These are phyloP conservation scores for Congeria kusceri DNA, from an alignment of 2,888 invertebrate genomes.

Conservation along the genomic window DNA sequence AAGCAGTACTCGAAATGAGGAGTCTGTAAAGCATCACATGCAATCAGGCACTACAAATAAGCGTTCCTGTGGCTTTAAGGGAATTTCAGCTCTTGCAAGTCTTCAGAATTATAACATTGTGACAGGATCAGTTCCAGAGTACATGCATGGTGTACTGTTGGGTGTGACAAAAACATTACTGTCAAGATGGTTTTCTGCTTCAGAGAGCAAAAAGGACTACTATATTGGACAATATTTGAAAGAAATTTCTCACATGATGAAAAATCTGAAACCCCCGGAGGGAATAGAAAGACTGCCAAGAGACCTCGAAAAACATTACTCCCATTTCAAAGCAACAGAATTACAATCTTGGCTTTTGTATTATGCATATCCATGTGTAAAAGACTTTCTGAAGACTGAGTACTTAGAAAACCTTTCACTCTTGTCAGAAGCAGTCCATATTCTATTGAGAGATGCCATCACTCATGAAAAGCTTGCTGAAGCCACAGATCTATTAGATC, in stretches of 20 bases:
- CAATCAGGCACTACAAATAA: conserved; percentile 11
- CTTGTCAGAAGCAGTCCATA: conserved; percentile 23
- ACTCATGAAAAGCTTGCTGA: not conserved
- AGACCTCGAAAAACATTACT: conserved; percentile 19
- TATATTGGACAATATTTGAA: conserved; percentile 28
- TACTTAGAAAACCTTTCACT: conserved; percentile 19
- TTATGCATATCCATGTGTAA: conserved; percentile 33
- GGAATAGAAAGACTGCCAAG: conserved; percentile 28
- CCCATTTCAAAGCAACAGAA: conserved; percentile 20
- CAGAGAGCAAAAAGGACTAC: conserved; percentile 10
- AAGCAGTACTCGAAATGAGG: conserved; percentile 1
- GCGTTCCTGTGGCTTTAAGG: conserved; percentile 34
- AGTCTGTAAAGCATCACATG: conserved; percentile 15
- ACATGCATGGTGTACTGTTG: conserved; percentile 46
- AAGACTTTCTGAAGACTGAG: conserved; percentile 11
- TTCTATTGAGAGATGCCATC: conserved; percentile 23
- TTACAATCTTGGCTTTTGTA: conserved; percentile 24
- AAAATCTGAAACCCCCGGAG: conserved; percentile 22
- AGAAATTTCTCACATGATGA: conserved; percentile 16
- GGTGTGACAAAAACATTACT: conserved; percentile 33
- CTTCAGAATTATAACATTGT: conserved; percentile 20
- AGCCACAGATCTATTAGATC: conserved; percentile 31
- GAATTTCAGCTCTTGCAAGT: conserved; percentile 28
- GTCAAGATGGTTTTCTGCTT: conserved; percentile 23
- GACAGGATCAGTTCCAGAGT: conserved; percentile 33